Conservation (phyloP, 1,140 invertebrate species). For the Vanessa atalanta region DNA sequence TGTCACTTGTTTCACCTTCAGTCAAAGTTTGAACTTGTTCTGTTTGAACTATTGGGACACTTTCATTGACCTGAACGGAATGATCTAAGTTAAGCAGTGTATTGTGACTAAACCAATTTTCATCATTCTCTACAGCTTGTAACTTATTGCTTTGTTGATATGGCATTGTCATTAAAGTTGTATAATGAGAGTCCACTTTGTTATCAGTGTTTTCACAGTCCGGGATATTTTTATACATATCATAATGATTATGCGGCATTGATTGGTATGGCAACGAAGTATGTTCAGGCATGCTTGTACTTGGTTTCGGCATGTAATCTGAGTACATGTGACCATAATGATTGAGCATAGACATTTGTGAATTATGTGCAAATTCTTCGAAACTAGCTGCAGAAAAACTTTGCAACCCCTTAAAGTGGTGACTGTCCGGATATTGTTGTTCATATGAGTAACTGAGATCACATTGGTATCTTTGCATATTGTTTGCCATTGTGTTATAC, state of each 20-base stretch:
- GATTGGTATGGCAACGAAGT: conserved; percentile 60
- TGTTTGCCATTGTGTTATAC: conserved; percentile 61
- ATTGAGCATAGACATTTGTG: conserved; percentile 81
- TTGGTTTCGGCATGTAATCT: conserved; percentile 72
- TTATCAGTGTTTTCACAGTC: conserved; percentile 65
- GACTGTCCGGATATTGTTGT: conserved; percentile 55
- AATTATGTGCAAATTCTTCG: conserved; percentile 81
- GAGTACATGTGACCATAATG: conserved; percentile 81
- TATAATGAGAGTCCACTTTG: conserved; percentile 80
- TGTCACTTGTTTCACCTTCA: conserved; percentile 52
- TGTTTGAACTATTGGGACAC: conserved; percentile 82
- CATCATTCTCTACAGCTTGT: conserved; percentile 79
- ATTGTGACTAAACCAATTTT: conserved; percentile 77
- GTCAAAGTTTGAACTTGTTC: conserved; percentile 49
- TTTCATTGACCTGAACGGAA: conserved; percentile 83
- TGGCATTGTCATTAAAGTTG: conserved; percentile 81
- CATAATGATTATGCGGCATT: conserved; percentile 67
- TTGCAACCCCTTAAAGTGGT: conserved; percentile 69
- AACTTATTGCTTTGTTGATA: conserved; percentile 84
- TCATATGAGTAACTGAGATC: conserved; percentile 77
- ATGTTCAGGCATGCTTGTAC: conserved; percentile 59
- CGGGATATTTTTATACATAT: conserved; percentile 68
- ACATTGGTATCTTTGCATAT: conserved; percentile 72
- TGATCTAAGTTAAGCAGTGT: conserved; percentile 68
- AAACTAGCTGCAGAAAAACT: conserved; percentile 80